Evolutionary conservation across 2,113 vertebrate species (phyloP).

Genomic region (Bostrychus sinensis): DNA sequence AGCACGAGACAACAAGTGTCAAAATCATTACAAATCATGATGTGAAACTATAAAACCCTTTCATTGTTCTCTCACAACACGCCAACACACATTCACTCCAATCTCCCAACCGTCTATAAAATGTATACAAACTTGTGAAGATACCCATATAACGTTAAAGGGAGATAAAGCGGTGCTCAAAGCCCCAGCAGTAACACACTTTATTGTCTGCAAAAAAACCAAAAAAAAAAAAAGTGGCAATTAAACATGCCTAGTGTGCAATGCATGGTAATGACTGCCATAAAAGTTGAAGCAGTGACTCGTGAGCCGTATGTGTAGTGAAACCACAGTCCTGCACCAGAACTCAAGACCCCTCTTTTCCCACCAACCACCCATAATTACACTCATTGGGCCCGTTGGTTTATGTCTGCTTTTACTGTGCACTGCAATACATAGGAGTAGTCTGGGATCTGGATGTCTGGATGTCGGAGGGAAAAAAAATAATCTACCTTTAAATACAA

Average conservation of each 20-base stretch:
- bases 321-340: constrained; percentile 73
- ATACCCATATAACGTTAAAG: constrained; percentile 32
- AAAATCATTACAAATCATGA: constrained; percentile 11
- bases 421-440: constrained; percentile 37
- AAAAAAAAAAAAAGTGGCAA: constrained; percentile 54
- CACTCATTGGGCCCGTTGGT: constrained; percentile 64
- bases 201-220: constrained; percentile 62
- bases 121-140: constrained; percentile 44
- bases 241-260: constrained; percentile 74
- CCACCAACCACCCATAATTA: constrained; percentile 72
- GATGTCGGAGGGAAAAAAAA: constrained; percentile 26
- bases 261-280: constrained; percentile 73
- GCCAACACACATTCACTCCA: constrained; percentile 19
- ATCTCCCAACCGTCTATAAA: constrained; percentile 34
- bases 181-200: constrained; percentile 69
- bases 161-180: constrained; percentile 21
- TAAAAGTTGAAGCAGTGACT: constrained; percentile 72
- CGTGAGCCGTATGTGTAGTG: constrained; percentile 69
- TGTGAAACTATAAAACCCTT: constrained; percentile 17
- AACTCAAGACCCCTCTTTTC: constrained; percentile 64
- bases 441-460: constrained; percentile 33
- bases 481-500: no score
- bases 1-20: no score
- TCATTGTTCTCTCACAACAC: constrained; percentile 12
- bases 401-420: constrained; percentile 72